Evolutionary conservation across 2,888 invertebrate genomes (phyloP).

Genomic region (Drosophila greeni): DNA sequence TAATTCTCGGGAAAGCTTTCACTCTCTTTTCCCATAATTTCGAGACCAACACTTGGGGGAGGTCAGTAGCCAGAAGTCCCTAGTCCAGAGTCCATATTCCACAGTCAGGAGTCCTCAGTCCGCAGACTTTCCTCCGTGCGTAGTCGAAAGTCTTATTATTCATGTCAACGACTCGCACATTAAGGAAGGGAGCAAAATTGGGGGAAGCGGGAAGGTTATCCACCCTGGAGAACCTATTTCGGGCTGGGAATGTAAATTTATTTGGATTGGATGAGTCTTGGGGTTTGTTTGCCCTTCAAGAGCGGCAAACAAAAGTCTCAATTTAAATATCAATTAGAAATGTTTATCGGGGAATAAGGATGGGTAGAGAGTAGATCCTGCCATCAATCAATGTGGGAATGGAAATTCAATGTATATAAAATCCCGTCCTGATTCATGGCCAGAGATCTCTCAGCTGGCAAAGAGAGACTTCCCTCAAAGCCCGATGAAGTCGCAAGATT

Average conservation of each 20-base stretch:
- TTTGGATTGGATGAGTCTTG: constrained; percentile 13
- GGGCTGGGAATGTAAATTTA: constrained; percentile 45
- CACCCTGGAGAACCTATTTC: constrained; percentile 9
- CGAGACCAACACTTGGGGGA: constrained; percentile 36
- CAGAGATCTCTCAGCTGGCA: constrained; percentile 5
- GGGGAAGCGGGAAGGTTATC: background rate
- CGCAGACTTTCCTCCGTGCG: constrained; percentile 21
- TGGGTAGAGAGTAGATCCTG: constrained; percentile 1
- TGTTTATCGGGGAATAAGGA: constrained; percentile 12
- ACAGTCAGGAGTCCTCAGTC: constrained; percentile 18
- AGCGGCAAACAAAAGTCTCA: constrained; percentile 26
- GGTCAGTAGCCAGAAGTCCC: constrained; percentile 30
- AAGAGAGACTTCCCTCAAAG: constrained; percentile 18
- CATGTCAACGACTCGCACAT: constrained; percentile 35
- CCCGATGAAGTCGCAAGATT: constrained; percentile 20
- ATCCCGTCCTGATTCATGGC: constrained; percentile 20
- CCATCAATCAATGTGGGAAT: constrained; percentile 47
- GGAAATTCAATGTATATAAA: constrained; percentile 13
- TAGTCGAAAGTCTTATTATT: constrained; percentile 34
- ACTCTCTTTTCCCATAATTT: constrained; percentile 50
- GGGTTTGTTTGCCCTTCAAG: constrained; percentile 27
- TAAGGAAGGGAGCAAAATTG: background rate
- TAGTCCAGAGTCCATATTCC: constrained; percentile 7
- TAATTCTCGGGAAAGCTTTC: constrained; percentile 30
- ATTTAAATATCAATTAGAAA: constrained; percentile 46